These are phyloP conservation scores for Monoplex corrugatus DNA, from an alignment of 2,888 invertebrate species.

Conservation along the genomic window DNA sequence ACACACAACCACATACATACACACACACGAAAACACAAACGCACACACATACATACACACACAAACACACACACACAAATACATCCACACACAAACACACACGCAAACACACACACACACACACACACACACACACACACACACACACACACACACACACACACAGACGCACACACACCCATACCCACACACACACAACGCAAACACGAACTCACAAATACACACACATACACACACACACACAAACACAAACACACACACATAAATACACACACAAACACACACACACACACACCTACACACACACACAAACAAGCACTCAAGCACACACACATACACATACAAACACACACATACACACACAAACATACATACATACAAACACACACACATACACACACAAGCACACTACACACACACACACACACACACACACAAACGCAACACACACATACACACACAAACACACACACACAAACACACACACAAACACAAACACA, in stretches of 20 bases:
- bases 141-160: constrained; percentile 1
- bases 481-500: background rate
- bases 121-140: background rate
- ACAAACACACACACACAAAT: background rate
- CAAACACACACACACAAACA: background rate
- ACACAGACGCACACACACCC: background rate
- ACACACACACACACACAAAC: background rate
- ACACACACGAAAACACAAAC: background rate
- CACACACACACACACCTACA: background rate
- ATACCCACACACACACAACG: background rate
- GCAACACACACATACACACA: background rate
- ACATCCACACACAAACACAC: constrained; percentile 24
- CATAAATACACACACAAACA: background rate
- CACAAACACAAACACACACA: background rate
- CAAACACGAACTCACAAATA: too few relatives aligned
- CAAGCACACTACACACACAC: background rate
- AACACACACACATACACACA: background rate
- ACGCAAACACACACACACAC: background rate
- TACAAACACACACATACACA: background rate
- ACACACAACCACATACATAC: background rate
- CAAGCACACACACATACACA: background rate
- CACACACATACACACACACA: background rate
- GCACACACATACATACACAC: constrained; percentile 10
- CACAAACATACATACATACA: background rate
- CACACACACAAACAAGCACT: too few relatives aligned